Conservation (phyloP, 2,797 vertebrate species). For the Gallinago stenura region DNA sequence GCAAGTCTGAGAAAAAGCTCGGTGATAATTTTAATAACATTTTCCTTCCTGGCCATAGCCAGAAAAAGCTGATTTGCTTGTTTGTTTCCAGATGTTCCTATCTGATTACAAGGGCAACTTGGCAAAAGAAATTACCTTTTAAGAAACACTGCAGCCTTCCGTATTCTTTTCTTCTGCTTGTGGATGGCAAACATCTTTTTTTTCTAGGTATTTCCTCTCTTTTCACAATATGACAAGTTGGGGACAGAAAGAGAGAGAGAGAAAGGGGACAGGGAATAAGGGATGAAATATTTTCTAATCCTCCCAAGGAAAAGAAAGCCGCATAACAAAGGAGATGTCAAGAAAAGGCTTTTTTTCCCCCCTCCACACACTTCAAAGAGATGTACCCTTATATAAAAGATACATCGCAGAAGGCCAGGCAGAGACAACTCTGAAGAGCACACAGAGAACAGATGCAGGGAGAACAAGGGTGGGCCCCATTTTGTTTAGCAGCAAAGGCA, state of each 20-base stretch:
- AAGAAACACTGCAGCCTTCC: background rate
- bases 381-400: background rate
- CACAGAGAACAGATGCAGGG: background rate
- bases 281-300: constrained; percentile 68
- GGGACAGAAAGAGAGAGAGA: background rate
- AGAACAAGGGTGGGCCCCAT: background rate
- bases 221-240: constrained; percentile 7
- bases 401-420: background rate
- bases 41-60: background rate
- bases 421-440: background rate
- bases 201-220: constrained; percentile 40
- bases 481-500: constrained; percentile 47
- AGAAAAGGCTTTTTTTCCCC: background rate
- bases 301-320: constrained; percentile 40
- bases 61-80: background rate
- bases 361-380: constrained; percentile 18
- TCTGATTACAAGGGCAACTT: background rate
- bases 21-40: background rate
- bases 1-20: background rate
- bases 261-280: background rate
- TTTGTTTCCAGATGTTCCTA: constrained; percentile 36
- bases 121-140: constrained; percentile 47
- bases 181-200: constrained; percentile 30
- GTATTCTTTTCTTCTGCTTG: constrained; percentile 18
- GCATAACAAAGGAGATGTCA: constrained; percentile 40